Conservation (phyloP, 2,797 vertebrate genomes). For the Channallabes apus region DNA sequence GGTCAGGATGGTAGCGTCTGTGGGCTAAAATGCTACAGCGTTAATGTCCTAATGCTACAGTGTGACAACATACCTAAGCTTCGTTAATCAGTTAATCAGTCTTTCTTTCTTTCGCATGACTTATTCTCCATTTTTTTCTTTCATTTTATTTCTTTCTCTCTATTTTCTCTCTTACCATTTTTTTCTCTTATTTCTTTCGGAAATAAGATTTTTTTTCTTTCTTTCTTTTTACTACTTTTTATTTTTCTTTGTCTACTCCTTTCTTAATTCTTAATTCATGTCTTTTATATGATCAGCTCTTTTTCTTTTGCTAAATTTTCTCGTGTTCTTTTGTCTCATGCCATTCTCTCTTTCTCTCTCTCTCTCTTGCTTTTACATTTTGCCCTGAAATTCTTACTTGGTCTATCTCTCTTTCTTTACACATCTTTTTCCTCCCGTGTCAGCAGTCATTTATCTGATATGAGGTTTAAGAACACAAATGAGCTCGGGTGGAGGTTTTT, state of each 20-base stretch:
- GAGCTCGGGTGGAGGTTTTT: neutral
- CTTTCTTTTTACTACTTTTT: neutral
- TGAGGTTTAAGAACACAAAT: slow-evolving; percentile 47
- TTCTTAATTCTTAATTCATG: neutral
- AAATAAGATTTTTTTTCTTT: neutral
- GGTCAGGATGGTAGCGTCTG: neutral
- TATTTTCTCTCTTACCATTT: neutral
- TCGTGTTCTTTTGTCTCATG: neutral
- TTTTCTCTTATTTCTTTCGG: neutral
- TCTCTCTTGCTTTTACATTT: no score
- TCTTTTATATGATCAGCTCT: neutral
- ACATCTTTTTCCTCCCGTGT: neutral
- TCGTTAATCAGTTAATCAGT: no score
- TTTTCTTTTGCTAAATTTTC: neutral
- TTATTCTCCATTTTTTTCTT: neutral
- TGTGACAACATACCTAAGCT: neutral
- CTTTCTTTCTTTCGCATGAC: neutral
- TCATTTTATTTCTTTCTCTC: neutral
- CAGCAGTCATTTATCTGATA: slow-evolving; percentile 42
- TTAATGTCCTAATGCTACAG: neutral
- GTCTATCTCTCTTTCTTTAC: neutral
- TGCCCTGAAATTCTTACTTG: neutral
- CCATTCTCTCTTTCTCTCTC: no score
- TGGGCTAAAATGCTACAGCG: neutral
- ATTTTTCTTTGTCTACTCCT: no score